Evolutionary conservation across 1,140 invertebrate genomes (phyloP).

Genomic region (Patella vulgata): DNA sequence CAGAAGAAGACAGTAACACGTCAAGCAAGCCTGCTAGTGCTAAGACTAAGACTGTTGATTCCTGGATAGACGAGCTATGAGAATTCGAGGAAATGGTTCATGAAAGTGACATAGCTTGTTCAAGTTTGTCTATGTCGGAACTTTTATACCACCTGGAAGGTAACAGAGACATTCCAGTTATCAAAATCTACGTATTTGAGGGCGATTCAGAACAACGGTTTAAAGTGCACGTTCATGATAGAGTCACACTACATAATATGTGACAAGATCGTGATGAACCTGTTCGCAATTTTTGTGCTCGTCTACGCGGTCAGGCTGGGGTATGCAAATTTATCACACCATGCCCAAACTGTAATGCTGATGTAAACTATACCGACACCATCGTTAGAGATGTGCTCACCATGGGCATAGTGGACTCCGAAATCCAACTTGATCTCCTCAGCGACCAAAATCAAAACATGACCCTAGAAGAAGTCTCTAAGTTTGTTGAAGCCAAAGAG

Average conservation of each 20-base stretch:
- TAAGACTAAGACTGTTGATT: no score
- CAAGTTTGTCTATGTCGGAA: no score
- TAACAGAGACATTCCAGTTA: no score
- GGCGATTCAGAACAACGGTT: no score
- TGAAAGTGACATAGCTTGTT: no score
- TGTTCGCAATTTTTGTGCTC: constrained; percentile 24
- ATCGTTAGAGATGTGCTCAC: constrained; percentile 24
- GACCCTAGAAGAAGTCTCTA: constrained; percentile 24
- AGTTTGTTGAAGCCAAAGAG: constrained; percentile 34
- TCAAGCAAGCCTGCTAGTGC: no score
- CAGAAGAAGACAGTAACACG: no score
- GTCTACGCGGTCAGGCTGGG: constrained; percentile 20
- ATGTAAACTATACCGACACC: constrained; percentile 29
- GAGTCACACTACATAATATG: constrained; percentile 35
- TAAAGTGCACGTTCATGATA: no score
- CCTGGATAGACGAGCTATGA: no score
- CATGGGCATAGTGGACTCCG: constrained; percentile 9
- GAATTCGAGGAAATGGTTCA: no score
- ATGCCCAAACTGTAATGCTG: constrained; percentile 18
- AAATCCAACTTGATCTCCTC: constrained; percentile 31
- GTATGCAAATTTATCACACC: constrained; percentile 24
- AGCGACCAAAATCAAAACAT: constrained; percentile 31
- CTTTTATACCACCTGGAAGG: no score
- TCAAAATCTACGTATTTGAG: no score
- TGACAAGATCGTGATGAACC: constrained; percentile 32